Evolutionary conservation across 2,888 invertebrate genomes (phyloP).

Genomic region (Schizotus pectinicornis): DNA sequence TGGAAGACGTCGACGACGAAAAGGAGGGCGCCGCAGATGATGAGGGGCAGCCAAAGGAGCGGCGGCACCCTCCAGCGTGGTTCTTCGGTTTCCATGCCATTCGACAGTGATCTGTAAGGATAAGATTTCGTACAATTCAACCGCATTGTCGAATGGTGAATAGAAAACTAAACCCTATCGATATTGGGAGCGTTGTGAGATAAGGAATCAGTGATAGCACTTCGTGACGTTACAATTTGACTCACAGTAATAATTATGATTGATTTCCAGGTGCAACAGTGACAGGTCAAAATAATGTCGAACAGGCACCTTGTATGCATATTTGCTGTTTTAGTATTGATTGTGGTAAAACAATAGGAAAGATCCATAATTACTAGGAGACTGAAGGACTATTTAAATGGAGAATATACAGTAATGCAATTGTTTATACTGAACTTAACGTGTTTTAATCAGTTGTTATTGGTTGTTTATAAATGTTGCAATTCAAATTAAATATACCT

Average conservation of each 20-base stretch:
- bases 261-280: background rate
- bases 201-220: too few species aligned
- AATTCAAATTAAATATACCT: too few species aligned
- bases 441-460: too few species aligned
- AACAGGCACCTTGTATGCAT: background rate
- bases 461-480: too few species aligned
- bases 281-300: too few species aligned
- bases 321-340: background rate
- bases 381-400: background rate
- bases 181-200: background rate
- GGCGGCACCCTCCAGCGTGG: constrained; percentile 39
- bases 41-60: constrained; percentile 42
- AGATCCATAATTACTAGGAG: background rate
- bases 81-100: constrained; percentile 41
- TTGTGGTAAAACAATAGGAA: background rate
- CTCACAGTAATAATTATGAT: background rate
- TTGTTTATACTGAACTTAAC: too few species aligned
- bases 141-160: background rate
- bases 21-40: constrained; percentile 42
- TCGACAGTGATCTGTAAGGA: constrained; percentile 34
- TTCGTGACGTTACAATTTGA: background rate
- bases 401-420: too few species aligned
- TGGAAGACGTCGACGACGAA: constrained; percentile 50
- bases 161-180: background rate
- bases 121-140: constrained; percentile 1